Evolutionary conservation across 2,113 vertebrate species (phyloP).

Genomic region (Notothenia coriiceps): DNA sequence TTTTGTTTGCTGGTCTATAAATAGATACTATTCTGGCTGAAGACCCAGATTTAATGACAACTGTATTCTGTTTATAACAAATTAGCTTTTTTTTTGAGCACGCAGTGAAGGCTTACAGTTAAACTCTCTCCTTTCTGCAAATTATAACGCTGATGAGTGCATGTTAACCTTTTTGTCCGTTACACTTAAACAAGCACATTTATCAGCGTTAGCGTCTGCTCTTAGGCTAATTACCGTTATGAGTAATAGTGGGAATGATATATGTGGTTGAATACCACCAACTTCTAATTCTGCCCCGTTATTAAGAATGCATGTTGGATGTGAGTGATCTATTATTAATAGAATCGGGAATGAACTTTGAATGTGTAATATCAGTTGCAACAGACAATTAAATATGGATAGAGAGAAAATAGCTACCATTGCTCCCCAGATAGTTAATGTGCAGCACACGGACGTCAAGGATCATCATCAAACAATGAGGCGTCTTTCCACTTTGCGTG

Average conservation of each 20-base stretch:
- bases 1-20: conserved; percentile 56
- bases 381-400: conserved; percentile 71
- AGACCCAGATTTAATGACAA: conserved; percentile 54
- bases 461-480: conserved; percentile 45
- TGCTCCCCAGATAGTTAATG: conserved; percentile 17
- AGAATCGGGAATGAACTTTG: conserved; percentile 64
- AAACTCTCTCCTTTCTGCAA: conserved; percentile 7
- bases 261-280: conserved; percentile 46
- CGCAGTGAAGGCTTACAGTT: not conserved
- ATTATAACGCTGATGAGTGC: conserved; percentile 6
- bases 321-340: conserved; percentile 75
- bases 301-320: conserved; percentile 75
- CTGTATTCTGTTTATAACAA: conserved; percentile 27
- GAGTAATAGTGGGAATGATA: conserved; percentile 58
- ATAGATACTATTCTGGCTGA: conserved; percentile 54
- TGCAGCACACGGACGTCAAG: conserved; percentile 26
- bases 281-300: conserved; percentile 69
- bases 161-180: conserved; percentile 43
- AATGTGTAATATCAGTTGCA: conserved; percentile 71
- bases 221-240: conserved; percentile 48
- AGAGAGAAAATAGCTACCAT: conserved; percentile 44
- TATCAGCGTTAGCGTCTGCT: conserved; percentile 27
- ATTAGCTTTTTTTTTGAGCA: conserved; percentile 13
- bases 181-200: conserved; percentile 38
- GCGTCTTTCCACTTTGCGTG: conserved; percentile 8